Percentiles rank a stretch among this genome's conserved stretches.
These are phyloP conservation scores for Plebejus anna DNA, from an alignment of 2,888 invertebrate species.

Conservation along the genomic window DNA sequence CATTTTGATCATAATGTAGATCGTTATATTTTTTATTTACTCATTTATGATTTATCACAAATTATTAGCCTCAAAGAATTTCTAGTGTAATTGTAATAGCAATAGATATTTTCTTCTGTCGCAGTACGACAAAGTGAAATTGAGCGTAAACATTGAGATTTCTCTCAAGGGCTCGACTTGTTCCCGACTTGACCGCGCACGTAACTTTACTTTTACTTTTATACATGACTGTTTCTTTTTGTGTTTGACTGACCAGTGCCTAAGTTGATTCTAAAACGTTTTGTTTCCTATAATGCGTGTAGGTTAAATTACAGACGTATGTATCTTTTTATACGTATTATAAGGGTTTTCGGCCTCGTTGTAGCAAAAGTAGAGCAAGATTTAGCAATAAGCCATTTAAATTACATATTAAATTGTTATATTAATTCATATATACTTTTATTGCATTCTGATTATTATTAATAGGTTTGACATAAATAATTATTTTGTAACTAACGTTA, in stretches of 20 bases:
- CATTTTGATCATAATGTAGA: no score
- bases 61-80: not conserved
- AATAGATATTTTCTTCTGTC: not conserved
- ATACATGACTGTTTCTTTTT: conserved; percentile 18
- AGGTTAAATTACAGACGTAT: no score
- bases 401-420: not conserved
- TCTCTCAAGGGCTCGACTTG: conserved; percentile 36
- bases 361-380: not conserved
- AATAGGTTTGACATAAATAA: conserved; percentile 1
- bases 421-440: not conserved
- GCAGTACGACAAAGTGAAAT: conserved; percentile 32
- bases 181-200: conserved; percentile 30
- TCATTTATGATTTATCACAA: no score
- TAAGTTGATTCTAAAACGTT: not conserved
- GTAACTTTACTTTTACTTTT: conserved; percentile 34
- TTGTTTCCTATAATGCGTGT: not conserved
- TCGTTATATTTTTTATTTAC: no score
- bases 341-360: not conserved
- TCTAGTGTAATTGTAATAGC: not conserved
- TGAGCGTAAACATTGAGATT: conserved; percentile 34
- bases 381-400: not conserved
- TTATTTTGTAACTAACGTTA: not conserved
- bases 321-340: no score
- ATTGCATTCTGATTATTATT: not conserved
- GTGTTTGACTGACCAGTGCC: not conserved